Evolutionary conservation across 2,113 vertebrate species (phyloP), one percentile per base, ranked within the genome.

Genomic region (Tupaia chinensis): DNA sequence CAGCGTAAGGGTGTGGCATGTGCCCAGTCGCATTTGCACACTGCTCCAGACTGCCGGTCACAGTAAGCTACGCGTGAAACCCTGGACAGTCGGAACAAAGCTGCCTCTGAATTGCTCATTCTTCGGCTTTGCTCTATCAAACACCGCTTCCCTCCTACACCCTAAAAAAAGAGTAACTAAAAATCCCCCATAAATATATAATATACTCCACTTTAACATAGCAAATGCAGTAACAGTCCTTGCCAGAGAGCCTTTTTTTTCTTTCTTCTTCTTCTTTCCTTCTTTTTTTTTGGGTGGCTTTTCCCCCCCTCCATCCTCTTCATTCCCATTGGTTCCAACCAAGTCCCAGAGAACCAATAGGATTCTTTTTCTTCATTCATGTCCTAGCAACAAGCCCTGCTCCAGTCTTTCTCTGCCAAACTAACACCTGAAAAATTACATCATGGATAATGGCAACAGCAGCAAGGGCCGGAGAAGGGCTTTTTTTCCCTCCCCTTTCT

Each of bases 321-420:
- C 87, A 58, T 83, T 93, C 93, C 76, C 99, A 99, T 99, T 99
- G 99, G 97, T 94, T 97, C 94, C 97, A 44, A 87, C 93, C 98
- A 97, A 97, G 98, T 95, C 98, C 94, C 92, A 61, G 1, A 73
- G 69, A 97, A 96, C 99, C 99, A 99, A 99, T 99, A 95, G 93
- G 98, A 97, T 86, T 93, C 94, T 66, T 65, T 96, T 97, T 98
- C 98, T 97, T 98, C 98, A 98, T 98, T 98, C 98, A 99, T 98
- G 99, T 99, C 99, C 99, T 99, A 99, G 99, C 99, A 99, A 99
- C 99, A 99, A 99, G 98, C 98, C 94, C 98, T 97, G 98, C 98
- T 98, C 98, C 98, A 98, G 97, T 93, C 98, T 97, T 96, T 98
- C 98, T 98, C 98, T 97, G 94, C 98, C 98, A 98, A 99, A 98